Evolutionary conservation across 2,113 vertebrate species (phyloP).

Genomic region (Marcusenius ussheri): DNA sequence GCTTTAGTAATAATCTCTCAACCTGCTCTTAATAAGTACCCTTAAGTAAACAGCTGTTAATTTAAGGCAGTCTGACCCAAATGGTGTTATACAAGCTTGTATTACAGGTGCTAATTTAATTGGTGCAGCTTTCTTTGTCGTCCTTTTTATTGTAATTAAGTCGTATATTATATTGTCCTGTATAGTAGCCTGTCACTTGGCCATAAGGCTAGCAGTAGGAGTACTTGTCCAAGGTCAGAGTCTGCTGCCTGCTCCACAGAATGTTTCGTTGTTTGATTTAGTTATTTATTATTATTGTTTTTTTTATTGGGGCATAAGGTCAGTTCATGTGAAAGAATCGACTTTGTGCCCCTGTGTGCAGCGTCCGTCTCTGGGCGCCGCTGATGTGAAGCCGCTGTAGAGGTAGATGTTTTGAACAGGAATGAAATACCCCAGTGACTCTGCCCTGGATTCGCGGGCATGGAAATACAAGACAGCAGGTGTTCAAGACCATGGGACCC

Average conservation of each 20-base stretch:
- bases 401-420: not conserved
- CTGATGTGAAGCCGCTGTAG: not conserved
- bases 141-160: not conserved
- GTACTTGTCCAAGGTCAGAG: not conserved
- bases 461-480: not conserved
- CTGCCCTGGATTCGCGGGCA: not conserved
- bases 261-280: not conserved
- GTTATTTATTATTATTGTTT: not conserved
- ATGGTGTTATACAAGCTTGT: not conserved
- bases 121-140: not conserved
- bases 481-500: not conserved
- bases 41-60: not conserved
- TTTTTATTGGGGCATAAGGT: not conserved
- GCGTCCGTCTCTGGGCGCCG: not conserved
- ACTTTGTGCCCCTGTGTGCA: not conserved
- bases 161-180: not conserved
- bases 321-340: not conserved
- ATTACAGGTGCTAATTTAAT: not conserved
- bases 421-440: not conserved
- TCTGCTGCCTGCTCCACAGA: not conserved
- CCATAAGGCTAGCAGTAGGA: not conserved
- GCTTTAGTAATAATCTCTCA: not conserved
- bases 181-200: not conserved
- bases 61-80: not conserved
- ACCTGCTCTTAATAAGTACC: not conserved